These are phyloP conservation scores for Drosophila anomalata DNA, from an alignment of 2,888 invertebrate species.

Conservation along the genomic window DNA sequence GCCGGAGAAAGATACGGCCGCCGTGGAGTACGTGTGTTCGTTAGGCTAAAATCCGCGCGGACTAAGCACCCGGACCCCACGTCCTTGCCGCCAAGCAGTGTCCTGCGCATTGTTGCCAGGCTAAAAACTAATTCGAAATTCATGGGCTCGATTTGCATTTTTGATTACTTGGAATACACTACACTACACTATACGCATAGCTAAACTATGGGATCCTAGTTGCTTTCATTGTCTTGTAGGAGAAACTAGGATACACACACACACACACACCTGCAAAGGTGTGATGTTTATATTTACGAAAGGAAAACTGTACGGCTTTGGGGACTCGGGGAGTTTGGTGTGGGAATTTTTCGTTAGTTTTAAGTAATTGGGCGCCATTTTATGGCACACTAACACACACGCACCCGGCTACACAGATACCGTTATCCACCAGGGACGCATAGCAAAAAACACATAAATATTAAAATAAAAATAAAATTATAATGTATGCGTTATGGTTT, in stretches of 20 bases:
- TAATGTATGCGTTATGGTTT: constrained; percentile 69
- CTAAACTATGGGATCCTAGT: constrained; percentile 13
- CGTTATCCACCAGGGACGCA: constrained; percentile 45
- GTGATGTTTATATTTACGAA: constrained; percentile 77
- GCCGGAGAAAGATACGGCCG: constrained; percentile 14
- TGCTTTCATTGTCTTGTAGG: constrained; percentile 52
- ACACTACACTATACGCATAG: constrained; percentile 40
- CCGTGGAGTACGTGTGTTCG: constrained; percentile 68
- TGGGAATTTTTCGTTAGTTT: constrained; percentile 72
- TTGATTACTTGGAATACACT: constrained; percentile 81
- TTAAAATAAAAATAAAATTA: constrained; percentile 73
- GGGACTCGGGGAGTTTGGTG: constrained; percentile 44
- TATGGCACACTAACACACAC: constrained; percentile 48
- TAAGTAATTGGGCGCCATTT: constrained; percentile 75
- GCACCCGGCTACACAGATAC: constrained; percentile 2
- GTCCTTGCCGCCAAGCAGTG: constrained; percentile 15
- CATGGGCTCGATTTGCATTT: constrained; percentile 83
- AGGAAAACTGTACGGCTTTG: constrained; percentile 59
- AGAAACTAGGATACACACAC: constrained; percentile 12
- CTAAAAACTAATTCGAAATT: constrained; percentile 81
- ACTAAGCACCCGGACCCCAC: constrained; percentile 49
- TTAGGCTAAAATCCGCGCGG: constrained; percentile 74
- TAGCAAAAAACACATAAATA: constrained; percentile 68
- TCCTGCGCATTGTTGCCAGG: constrained; percentile 45
- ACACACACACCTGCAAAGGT: constrained; percentile 44